Percentiles rank a stretch among this genome's conserved stretches.
phyloP scores from a whole-genome alignment of 2,888 invertebrate species.

The Ptycholaimellus sp. region DNA sequence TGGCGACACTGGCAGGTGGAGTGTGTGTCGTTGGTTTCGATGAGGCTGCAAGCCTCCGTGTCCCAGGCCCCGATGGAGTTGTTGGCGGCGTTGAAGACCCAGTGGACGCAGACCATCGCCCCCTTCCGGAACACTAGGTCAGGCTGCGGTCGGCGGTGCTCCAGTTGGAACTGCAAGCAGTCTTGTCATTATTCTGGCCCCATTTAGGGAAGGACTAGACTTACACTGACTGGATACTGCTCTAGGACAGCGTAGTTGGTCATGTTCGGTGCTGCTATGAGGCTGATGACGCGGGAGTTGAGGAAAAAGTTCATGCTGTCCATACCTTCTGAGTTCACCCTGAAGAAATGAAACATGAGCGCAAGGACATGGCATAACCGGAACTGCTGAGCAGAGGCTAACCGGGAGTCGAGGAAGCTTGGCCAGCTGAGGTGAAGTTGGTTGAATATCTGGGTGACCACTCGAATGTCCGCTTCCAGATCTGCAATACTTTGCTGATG shows the following conservation, averaged over 20 bases:
- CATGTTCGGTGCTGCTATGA: background rate
- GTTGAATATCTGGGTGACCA: constrained; percentile 1
- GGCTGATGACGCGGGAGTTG: constrained; percentile 3
- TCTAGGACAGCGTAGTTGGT: background rate
- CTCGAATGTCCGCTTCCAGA: background rate
- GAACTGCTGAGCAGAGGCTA: no score
- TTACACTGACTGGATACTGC: background rate
- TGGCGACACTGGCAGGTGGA: constrained; percentile 7
- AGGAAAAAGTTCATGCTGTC: background rate
- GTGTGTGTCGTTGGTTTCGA: constrained; percentile 6
- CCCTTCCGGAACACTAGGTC: constrained; percentile 2
- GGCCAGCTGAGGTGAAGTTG: background rate
- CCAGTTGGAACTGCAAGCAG: background rate
- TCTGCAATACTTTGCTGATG: background rate
- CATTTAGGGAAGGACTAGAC: no score
- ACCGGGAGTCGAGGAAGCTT: no score
- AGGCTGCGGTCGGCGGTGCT: background rate
- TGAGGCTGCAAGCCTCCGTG: constrained; percentile 5
- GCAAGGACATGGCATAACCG: no score
- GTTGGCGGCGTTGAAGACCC: background rate
- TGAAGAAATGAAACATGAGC: no score
- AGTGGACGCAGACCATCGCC: constrained; percentile 5
- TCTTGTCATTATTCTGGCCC: no score
- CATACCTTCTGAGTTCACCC: constrained; percentile 1
- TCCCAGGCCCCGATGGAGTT: constrained; percentile 5